Evolutionary conservation across 2,113 vertebrate genomes (phyloP).

Genomic region (Phyllostomus discolor): DNA sequence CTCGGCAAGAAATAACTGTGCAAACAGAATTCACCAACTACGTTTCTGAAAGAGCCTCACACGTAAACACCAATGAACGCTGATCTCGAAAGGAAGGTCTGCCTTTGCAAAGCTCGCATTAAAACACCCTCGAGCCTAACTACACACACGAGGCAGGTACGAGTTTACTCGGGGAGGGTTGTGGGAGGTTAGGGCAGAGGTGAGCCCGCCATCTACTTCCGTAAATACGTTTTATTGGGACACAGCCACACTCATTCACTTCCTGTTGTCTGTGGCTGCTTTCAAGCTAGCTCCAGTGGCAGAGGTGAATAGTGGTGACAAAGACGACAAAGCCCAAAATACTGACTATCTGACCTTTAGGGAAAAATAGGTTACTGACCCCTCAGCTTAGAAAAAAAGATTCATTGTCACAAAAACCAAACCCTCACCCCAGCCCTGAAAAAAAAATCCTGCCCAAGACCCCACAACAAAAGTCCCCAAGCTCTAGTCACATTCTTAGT

Average conservation of each 20-base stretch:
- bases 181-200: background rate
- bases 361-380: background rate
- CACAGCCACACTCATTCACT: background rate
- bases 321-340: background rate
- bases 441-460: background rate
- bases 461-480: background rate
- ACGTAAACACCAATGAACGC: background rate
- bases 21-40: background rate
- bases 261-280: background rate
- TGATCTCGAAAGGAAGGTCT: background rate
- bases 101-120: background rate
- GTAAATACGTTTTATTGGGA: background rate
- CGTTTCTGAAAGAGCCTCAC: background rate
- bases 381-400: background rate
- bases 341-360: background rate
- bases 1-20: background rate
- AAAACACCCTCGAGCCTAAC: background rate
- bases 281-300: background rate
- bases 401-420: background rate
- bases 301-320: background rate
- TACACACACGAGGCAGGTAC: background rate
- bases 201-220: background rate
- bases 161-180: background rate
- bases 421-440: background rate
- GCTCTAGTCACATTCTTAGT: constrained; percentile 1